Evolutionary conservation across 2,113 vertebrate genomes (phyloP).

Genomic region (Onychostruthus taczanowskii): DNA sequence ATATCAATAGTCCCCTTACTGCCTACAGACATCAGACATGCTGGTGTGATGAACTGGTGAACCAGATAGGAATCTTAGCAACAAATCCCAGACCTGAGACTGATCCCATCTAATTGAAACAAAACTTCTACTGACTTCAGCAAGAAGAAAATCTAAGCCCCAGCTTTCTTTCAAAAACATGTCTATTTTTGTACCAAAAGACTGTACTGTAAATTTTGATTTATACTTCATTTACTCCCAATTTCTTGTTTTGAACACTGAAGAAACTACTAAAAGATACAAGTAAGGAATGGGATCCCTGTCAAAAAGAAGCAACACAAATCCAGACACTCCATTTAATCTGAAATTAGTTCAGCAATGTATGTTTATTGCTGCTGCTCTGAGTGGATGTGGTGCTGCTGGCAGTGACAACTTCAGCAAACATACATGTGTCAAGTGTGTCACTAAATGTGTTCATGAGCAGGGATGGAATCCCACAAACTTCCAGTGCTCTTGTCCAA

Average conservation of each 20-base stretch:
- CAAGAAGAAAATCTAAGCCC: not conserved
- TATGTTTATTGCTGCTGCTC: not conserved
- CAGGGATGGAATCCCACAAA: not conserved
- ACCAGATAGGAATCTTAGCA: slow-evolving; percentile 11
- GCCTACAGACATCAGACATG: slow-evolving; percentile 23
- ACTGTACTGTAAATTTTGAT: not conserved
- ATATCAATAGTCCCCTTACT: not conserved
- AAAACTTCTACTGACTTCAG: slow-evolving; percentile 2
- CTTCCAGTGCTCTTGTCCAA: not conserved
- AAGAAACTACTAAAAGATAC: not conserved
- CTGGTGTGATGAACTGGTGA: slow-evolving; percentile 8
- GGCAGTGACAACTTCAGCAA: not conserved
- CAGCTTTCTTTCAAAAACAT: not conserved
- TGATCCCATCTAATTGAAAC: slow-evolving; percentile 35
- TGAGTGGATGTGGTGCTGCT: not conserved
- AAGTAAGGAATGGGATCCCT: not conserved
- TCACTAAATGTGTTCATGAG: not conserved
- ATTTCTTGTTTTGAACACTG: not conserved
- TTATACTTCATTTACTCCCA: not conserved
- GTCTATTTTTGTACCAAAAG: not conserved
- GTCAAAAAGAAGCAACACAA: not conserved
- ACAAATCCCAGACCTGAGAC: slow-evolving; percentile 19
- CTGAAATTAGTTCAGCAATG: not conserved
- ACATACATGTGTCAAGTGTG: not conserved
- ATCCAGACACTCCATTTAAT: not conserved